These are phyloP conservation scores for Gortyna flavago DNA, from an alignment of 2,888 invertebrate species.

Conservation along the genomic window DNA sequence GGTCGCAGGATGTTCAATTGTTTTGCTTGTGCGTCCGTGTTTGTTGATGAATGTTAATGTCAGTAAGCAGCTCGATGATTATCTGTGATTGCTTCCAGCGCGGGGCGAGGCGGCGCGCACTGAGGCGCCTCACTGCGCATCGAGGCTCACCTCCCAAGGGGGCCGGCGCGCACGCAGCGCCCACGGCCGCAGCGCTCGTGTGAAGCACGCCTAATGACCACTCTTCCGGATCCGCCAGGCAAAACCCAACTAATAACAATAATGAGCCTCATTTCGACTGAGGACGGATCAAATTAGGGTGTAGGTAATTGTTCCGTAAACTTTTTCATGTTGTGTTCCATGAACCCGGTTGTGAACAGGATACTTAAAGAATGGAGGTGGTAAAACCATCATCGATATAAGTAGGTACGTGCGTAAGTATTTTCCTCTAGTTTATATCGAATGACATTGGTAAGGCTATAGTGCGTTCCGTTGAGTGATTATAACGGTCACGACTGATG, in stretches of 20 bases:
- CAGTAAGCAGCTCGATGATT: conserved; percentile 73
- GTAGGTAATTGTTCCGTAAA: conserved; percentile 41
- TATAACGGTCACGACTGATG: conserved; percentile 78
- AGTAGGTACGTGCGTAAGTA: conserved; percentile 6
- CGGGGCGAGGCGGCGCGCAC: conserved; percentile 32
- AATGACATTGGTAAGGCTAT: conserved; percentile 74
- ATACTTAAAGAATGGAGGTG: conserved; percentile 9
- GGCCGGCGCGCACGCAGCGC: conserved; percentile 57
- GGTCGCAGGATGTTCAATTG: conserved; percentile 66
- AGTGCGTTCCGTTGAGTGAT: conserved; percentile 75
- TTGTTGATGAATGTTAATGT: conserved; percentile 71
- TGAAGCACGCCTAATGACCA: conserved; percentile 59
- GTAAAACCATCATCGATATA: conserved; percentile 19
- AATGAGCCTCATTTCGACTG: conserved; percentile 48
- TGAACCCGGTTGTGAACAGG: conserved; percentile 18
- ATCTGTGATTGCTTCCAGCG: conserved; percentile 77
- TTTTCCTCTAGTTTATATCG: conserved; percentile 47
- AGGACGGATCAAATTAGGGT: conserved; percentile 47
- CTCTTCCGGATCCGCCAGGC: conserved; percentile 67
- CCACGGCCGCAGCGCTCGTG: conserved; percentile 58
- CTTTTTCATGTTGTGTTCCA: conserved; percentile 9
- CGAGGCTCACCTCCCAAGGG: conserved; percentile 63
- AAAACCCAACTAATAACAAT: conserved; percentile 61
- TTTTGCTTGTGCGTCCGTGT: conserved; percentile 60
- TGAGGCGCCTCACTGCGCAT: conserved; percentile 61